Evolutionary conservation across 2,888 invertebrate species (phyloP).

Genomic region (Augochlorella aurata): DNA sequence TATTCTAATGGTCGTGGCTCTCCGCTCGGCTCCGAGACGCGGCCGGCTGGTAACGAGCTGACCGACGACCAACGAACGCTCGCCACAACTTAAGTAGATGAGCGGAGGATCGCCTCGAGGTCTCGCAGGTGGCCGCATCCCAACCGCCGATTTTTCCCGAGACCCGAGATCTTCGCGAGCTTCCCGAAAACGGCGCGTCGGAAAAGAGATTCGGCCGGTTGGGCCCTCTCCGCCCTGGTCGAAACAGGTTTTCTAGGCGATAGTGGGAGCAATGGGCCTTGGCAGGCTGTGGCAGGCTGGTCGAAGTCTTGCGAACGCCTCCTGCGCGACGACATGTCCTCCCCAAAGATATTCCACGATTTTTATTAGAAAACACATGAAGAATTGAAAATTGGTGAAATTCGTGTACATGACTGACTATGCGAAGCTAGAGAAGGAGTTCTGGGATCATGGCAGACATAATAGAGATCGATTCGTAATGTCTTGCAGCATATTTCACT

Average conservation of each 20-base stretch:
- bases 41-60: slow-evolving; percentile 45
- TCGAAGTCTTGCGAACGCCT: not conserved
- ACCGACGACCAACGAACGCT: slow-evolving; percentile 28
- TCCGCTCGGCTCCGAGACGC: too few species aligned
- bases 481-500: too few species aligned
- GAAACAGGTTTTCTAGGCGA: slow-evolving; percentile 29
- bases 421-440: too few species aligned
- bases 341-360: too few species aligned
- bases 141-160: not conserved
- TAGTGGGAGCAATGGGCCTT: slow-evolving; percentile 45
- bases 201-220: not conserved
- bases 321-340: not conserved
- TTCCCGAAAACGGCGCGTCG: not conserved
- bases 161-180: not conserved
- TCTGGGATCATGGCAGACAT: too few species aligned
- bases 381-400: not conserved
- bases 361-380: too few species aligned
- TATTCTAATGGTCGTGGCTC: slow-evolving; percentile 53
- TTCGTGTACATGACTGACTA: not conserved
- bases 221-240: not conserved
- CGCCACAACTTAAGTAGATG: slow-evolving; percentile 48
- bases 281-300: slow-evolving; percentile 42
- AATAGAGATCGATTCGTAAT: too few species aligned
- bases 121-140: not conserved
- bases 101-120: slow-evolving; percentile 13